Conservation (phyloP, 53 echinoderm and acorn worm genomes). For the Echinometra lucunter region DNA sequence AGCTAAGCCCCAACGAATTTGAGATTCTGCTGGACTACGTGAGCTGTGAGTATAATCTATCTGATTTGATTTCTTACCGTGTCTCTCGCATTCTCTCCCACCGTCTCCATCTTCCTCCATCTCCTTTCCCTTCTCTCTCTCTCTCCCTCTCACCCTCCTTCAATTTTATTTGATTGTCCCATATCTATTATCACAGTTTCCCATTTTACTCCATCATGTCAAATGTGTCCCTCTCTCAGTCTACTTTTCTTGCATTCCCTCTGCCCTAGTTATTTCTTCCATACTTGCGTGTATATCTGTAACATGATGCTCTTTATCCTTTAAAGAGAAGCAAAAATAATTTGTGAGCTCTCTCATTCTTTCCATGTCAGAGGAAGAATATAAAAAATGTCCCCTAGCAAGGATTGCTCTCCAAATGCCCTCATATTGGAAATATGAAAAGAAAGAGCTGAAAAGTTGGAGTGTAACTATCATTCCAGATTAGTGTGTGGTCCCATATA, state of each 20-base stretch:
- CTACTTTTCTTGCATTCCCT: background rate
- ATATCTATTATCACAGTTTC: background rate
- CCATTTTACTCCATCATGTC: background rate
- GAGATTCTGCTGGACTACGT: constrained; percentile 89
- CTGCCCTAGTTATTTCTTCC: background rate
- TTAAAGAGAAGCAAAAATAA: too few relatives aligned
- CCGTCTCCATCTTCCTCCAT: background rate
- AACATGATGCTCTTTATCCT: background rate
- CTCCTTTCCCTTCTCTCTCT: background rate
- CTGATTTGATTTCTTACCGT: background rate
- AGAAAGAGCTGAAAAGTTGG: too few relatives aligned
- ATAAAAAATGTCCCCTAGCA: too few relatives aligned
- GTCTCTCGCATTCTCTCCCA: background rate
- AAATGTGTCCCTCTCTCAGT: background rate
- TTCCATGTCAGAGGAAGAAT: too few relatives aligned
- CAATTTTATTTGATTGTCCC: background rate
- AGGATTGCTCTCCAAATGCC: too few relatives aligned
- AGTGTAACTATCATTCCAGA: too few relatives aligned
- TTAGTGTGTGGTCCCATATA: too few relatives aligned
- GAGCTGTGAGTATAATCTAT: constrained; percentile 82
- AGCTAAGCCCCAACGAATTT: constrained; percentile 89
- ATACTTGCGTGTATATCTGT: background rate
- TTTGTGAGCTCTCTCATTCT: background rate
- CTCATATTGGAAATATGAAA: too few relatives aligned
- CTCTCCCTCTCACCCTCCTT: background rate